Evolutionary conservation across 2,113 vertebrate species (phyloP).

Genomic region (Phyllostomus hastatus): DNA sequence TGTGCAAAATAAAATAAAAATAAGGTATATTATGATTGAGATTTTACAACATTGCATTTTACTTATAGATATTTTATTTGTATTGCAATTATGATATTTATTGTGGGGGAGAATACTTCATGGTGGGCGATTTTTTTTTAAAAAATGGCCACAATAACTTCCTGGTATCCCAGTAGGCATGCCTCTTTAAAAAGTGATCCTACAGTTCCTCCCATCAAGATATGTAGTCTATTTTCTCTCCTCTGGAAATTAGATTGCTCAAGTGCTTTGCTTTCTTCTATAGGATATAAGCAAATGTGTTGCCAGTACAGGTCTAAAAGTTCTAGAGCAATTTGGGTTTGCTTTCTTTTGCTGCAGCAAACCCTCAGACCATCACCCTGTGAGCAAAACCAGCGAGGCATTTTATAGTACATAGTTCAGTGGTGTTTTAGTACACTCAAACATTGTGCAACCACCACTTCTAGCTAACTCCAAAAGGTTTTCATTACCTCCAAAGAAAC

Average conservation of each 20-base stretch:
- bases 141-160: background rate
- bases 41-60: background rate
- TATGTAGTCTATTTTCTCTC: background rate
- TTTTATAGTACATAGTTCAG: background rate
- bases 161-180: background rate
- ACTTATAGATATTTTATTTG: background rate
- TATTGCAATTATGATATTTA: background rate
- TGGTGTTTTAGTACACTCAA: no score
- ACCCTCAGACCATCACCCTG: background rate
- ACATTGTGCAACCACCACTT: background rate
- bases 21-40: background rate
- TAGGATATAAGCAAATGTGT: background rate
- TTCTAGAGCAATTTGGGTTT: background rate
- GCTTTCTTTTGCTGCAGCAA: background rate
- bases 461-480: background rate
- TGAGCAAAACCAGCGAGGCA: background rate
- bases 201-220: background rate
- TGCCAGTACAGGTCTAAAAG: background rate
- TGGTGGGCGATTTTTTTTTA: background rate
- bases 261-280: background rate
- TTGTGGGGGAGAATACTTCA: background rate
- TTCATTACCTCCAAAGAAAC: background rate
- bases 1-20: background rate
- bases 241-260: background rate
- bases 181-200: background rate